Conservation (phyloP, 2,113 vertebrate species). For the Solea solea region DNA sequence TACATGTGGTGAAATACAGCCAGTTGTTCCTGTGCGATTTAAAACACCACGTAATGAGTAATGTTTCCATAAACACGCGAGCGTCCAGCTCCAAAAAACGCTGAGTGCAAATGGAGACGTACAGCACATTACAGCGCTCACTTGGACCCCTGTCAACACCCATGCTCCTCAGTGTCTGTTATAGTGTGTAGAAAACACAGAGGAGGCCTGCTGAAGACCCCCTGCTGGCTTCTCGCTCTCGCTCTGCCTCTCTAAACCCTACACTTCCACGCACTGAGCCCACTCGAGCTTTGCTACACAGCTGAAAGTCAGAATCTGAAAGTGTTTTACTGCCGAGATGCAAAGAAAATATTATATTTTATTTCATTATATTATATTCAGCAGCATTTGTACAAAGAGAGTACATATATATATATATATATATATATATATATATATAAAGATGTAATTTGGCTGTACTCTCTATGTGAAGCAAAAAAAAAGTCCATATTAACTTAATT, state of each 20-base stretch:
- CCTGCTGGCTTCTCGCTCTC: conserved; percentile 34
- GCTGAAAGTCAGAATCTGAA: background rate
- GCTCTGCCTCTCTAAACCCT: conserved; percentile 32
- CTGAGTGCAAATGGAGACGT: conserved; percentile 73
- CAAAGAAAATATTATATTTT: too few relatives aligned
- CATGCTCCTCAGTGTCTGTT: conserved; percentile 77
- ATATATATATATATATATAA: too few relatives aligned
- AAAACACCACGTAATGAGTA: background rate
- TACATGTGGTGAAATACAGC: conserved; percentile 25
- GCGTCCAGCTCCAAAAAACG: conserved; percentile 40
- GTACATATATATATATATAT: too few relatives aligned
- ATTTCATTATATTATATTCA: too few relatives aligned
- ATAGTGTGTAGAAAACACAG: conserved; percentile 56
- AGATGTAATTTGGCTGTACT: too few relatives aligned
- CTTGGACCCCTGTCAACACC: conserved; percentile 78
- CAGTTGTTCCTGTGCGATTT: conserved; percentile 1
- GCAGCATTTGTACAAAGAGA: too few relatives aligned
- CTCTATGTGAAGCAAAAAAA: background rate
- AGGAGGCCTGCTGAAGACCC: conserved; percentile 39
- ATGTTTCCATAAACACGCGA: conserved; percentile 4
- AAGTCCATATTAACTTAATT: too few relatives aligned
- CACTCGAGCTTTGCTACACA: conserved; percentile 13
- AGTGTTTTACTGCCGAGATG: too few relatives aligned
- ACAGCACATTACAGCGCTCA: conserved; percentile 73
- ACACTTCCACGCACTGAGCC: conserved; percentile 36